Evolutionary conservation across 1,140 invertebrate species (phyloP), one percentile per base, ranked within the genome.

Genomic region (Aphidius gifuensis): DNA sequence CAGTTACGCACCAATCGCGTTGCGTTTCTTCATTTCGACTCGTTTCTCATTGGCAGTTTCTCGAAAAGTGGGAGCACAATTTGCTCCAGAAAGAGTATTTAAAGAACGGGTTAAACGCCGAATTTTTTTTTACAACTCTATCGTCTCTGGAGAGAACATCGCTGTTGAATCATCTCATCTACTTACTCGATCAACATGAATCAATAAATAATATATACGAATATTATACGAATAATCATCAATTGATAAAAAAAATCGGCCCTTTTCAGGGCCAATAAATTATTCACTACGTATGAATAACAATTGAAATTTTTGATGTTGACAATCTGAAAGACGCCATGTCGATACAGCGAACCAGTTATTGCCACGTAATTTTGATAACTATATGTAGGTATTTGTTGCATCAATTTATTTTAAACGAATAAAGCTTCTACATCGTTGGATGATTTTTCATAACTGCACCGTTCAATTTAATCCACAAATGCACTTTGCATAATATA

Each of bases 191-290:
- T 21, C 8, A 53, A 39, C 5, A 53, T 53, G 50, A 53, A n/a
- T n/a, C n/a, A n/a, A n/a, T n/a, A n/a, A n/a, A n/a, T n/a, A n/a
- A n/a, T n/a, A n/a, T n/a, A n/a, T n/a, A n/a, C n/a, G n/a, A n/a
- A n/a, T n/a, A n/a, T n/a, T n/a, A n/a, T n/a, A n/a, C 32, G n/a
- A n/a, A n/a, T n/a, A 5, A 5, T 9, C 23, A 7, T 9, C 7
- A 8, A 50, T 1, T 40, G n/a, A n/a, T 9, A 40, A 39, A 53
- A 53, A 53, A 7, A 53, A 53, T 53, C 50, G 50, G 50, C 50
- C 50, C 50, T 53, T 53, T 53, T 53, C 32, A 53, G 50, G 50
- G 50, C 50, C 50, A 53, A 5, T 9, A 53, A 38, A 53, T 39
- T 32, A 39, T 39, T 39, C 8, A 53, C 21, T 6, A 57, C 43